phyloP scores from a whole-genome alignment of 2,113 vertebrate species.

The Sigmodon hispidus region DNA sequence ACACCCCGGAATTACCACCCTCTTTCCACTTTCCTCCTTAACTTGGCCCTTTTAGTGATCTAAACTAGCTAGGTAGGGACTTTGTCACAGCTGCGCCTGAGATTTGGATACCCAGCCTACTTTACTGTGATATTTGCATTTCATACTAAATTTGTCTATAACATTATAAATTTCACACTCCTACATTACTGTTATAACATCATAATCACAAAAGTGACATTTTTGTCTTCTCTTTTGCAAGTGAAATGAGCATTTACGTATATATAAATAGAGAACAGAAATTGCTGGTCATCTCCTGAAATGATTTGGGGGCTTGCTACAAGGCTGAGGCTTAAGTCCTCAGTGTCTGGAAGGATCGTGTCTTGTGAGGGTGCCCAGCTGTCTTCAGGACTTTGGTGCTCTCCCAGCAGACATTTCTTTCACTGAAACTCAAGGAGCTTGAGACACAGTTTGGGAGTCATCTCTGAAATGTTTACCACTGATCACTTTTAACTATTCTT shows the following conservation, averaged over 20 bases:
- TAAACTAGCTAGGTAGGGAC: neutral
- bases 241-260: constrained; percentile 65
- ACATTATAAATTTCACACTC: constrained; percentile 73
- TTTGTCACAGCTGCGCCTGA: constrained; percentile 29
- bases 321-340: neutral
- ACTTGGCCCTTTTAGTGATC: neutral
- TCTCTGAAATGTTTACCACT: neutral
- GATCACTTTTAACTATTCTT: neutral
- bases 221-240: constrained; percentile 68
- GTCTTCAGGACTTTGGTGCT: neutral
- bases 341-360: neutral
- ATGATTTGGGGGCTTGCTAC: constrained; percentile 13
- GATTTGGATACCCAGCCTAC: neutral
- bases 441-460: neutral
- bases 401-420: neutral
- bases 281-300: constrained; percentile 22
- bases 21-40: neutral
- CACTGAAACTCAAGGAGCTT: neutral
- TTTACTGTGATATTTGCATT: constrained; percentile 67
- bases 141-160: constrained; percentile 71
- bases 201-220: constrained; percentile 61
- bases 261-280: constrained; percentile 60
- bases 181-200: constrained; percentile 74
- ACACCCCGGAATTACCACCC: neutral
- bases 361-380: neutral